Percentiles rank a stretch among this genome's conserved stretches.
phyloP scores from a whole-genome alignment of 2,888 invertebrate genomes.

The Patella caerulea region DNA sequence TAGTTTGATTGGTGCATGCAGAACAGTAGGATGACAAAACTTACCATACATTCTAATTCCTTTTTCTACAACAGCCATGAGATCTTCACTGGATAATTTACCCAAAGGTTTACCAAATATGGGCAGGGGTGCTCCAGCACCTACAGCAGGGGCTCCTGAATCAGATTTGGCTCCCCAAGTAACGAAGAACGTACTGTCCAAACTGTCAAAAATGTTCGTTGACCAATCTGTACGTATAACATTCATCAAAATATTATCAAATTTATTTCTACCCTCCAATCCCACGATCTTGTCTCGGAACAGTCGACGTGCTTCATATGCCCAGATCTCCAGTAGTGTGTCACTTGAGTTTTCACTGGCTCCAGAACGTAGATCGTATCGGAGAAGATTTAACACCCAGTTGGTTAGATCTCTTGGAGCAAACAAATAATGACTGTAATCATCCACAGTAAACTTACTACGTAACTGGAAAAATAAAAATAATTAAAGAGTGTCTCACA shows the following conservation, averaged over 20 bases:
- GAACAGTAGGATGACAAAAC: constrained; percentile 28
- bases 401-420: constrained; percentile 83
- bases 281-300: constrained; percentile 83
- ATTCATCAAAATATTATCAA: constrained; percentile 78
- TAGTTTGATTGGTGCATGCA: too few species aligned
- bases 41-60: constrained; percentile 70
- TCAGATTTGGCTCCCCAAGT: constrained; percentile 70
- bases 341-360: constrained; percentile 63
- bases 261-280: constrained; percentile 78
- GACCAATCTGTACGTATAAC: constrained; percentile 72
- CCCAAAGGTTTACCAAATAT: constrained; percentile 72
- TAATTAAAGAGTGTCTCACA: too few species aligned
- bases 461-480: constrained; percentile 67
- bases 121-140: constrained; percentile 71
- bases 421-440: constrained; percentile 81
- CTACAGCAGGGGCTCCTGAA: constrained; percentile 61
- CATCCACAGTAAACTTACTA: constrained; percentile 75
- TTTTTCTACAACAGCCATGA: constrained; percentile 71
- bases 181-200: constrained; percentile 69
- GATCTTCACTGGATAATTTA: constrained; percentile 74
- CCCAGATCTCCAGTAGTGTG: constrained; percentile 76
- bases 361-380: constrained; percentile 74
- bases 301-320: constrained; percentile 82
- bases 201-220: constrained; percentile 64
- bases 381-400: constrained; percentile 80